Evolutionary conservation across 37 sponge, comb jelly and placozoan genomes (phyloP).

Genomic region (Beroe forskalii): DNA sequence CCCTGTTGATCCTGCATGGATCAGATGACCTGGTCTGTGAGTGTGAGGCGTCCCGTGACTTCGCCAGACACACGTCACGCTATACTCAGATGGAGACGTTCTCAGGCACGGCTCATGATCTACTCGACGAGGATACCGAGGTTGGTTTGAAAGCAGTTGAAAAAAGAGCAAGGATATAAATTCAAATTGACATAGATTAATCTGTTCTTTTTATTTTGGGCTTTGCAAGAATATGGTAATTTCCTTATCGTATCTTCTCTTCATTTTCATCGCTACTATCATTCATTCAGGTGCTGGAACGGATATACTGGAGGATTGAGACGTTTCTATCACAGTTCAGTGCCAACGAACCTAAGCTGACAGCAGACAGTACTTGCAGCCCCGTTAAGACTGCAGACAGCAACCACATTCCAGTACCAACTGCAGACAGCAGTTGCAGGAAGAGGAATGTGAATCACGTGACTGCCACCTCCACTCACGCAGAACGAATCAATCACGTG

Average conservation of each 20-base stretch:
- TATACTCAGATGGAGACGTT: background rate
- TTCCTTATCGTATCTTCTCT: too few species aligned
- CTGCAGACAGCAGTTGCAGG: too few species aligned
- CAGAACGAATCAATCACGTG: too few species aligned
- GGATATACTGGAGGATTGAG: background rate
- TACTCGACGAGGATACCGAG: constrained; percentile 6
- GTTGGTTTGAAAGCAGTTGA: too few species aligned
- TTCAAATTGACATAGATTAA: background rate
- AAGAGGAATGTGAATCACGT: too few species aligned
- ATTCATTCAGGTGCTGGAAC: background rate
- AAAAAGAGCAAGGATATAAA: too few species aligned
- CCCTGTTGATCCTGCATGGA: constrained; percentile 18
- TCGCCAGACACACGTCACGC: background rate
- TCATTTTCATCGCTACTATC: too few species aligned
- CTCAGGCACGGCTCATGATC: constrained; percentile 21
- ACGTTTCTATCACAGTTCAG: background rate
- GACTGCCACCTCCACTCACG: too few species aligned
- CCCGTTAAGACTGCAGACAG: too few species aligned
- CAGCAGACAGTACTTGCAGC: too few species aligned
- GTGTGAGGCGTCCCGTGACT: background rate
- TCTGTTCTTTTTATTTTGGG: background rate
- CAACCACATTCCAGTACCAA: too few species aligned
- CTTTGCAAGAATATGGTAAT: background rate
- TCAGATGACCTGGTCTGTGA: constrained; percentile 15
- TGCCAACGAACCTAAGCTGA: too few species aligned